A percentile compares a stretch with the other conserved stretches of the same genome.
Conservation (phyloP, 2,888 invertebrate genomes). For the Phortica okadai region DNA sequence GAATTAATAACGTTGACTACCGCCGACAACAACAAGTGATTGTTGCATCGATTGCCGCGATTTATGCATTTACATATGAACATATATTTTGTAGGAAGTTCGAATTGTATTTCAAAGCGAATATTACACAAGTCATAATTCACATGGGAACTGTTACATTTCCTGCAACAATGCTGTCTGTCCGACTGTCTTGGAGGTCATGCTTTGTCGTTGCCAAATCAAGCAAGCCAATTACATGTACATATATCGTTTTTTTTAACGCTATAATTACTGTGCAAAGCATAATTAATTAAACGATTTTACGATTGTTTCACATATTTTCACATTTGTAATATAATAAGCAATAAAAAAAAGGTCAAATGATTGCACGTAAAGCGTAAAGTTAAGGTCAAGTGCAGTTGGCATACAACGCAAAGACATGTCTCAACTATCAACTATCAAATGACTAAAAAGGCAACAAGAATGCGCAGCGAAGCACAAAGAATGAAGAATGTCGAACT, state of each 20-base stretch:
- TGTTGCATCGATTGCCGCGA: neutral
- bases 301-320: neutral
- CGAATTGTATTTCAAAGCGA: slow-evolving; percentile 51
- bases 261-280: neutral
- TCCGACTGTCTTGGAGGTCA: neutral
- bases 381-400: slow-evolving; percentile 18
- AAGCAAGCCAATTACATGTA: neutral
- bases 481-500: neutral
- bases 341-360: slow-evolving; percentile 14
- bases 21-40: neutral
- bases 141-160: slow-evolving; percentile 4
- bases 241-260: neutral
- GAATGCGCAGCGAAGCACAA: neutral
- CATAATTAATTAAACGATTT: neutral
- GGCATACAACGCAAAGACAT: neutral
- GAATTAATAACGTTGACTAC: no score
- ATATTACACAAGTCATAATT: neutral
- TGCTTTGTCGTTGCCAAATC: neutral
- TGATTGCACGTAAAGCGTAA: neutral
- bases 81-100: slow-evolving; percentile 54
- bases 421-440: slow-evolving; percentile 3
- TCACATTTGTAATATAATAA: neutral
- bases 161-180: slow-evolving; percentile 49
- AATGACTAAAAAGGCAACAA: slow-evolving; percentile 13
- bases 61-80: neutral